Percentiles rank a stretch among this genome's conserved stretches.
phyloP scores from a whole-genome alignment of 2,797 vertebrate species.

The Linurgus olivaceus region DNA sequence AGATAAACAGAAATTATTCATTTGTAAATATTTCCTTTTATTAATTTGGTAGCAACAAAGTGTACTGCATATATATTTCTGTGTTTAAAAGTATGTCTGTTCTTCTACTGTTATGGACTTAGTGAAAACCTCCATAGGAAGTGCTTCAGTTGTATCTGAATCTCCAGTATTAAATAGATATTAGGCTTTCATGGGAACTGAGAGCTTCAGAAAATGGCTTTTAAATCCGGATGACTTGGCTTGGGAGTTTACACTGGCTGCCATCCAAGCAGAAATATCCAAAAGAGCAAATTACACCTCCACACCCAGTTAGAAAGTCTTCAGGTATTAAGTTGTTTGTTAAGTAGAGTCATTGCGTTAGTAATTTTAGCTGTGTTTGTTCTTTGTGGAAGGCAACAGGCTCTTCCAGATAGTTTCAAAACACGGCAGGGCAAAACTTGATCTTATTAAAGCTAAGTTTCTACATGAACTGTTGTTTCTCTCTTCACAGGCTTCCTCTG shows the following conservation, averaged over 20 bases:
- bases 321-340: slow-evolving; percentile 65
- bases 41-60: background rate
- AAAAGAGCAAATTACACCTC: slow-evolving; percentile 71
- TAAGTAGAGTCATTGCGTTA: slow-evolving; percentile 66
- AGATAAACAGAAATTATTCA: background rate
- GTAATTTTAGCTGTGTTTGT: slow-evolving; percentile 67
- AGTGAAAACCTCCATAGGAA: background rate
- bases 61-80: background rate
- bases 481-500: background rate
- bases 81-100: background rate
- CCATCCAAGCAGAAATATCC: slow-evolving; percentile 54
- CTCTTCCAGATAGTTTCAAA: slow-evolving; percentile 64
- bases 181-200: slow-evolving; percentile 44
- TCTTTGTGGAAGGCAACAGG: slow-evolving; percentile 59
- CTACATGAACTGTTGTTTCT: slow-evolving; percentile 17
- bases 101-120: background rate
- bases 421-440: slow-evolving; percentile 42
- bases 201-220: slow-evolving; percentile 56
- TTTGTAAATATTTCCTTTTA: background rate
- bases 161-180: background rate
- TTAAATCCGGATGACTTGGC: slow-evolving; percentile 64
- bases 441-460: slow-evolving; percentile 48
- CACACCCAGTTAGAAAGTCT: slow-evolving; percentile 76
- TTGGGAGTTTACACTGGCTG: slow-evolving; percentile 70
- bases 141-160: slow-evolving; percentile 11